phyloP scores from a whole-genome alignment of 1,140 invertebrate genomes.

The Dendroctonus valens region DNA sequence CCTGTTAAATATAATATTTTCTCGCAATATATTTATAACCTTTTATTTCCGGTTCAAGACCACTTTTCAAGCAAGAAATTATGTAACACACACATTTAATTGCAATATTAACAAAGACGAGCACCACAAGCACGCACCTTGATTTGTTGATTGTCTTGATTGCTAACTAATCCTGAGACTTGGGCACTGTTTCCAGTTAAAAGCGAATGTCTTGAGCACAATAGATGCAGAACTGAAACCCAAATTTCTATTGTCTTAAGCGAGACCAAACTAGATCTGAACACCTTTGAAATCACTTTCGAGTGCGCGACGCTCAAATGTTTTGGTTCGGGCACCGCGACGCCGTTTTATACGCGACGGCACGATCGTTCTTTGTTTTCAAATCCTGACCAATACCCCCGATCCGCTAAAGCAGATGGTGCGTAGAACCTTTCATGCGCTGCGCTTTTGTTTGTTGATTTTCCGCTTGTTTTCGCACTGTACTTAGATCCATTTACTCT shows the following conservation, averaged over 20 bases:
- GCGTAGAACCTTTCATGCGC: constrained; percentile 26
- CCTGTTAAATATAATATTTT: too few species aligned
- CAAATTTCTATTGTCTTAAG: constrained; percentile 24
- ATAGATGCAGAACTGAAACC: constrained; percentile 27
- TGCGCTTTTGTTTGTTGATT: constrained; percentile 30
- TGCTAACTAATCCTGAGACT: constrained; percentile 1
- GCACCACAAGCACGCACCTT: constrained; percentile 4
- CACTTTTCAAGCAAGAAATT: background rate
- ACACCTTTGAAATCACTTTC: constrained; percentile 44
- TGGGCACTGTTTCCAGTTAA: constrained; percentile 1
- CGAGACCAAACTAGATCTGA: constrained; percentile 11
- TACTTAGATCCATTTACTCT: too few species aligned
- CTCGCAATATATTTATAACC: too few species aligned
- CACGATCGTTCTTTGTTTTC: constrained; percentile 36
- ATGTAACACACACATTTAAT: background rate
- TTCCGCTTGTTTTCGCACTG: background rate
- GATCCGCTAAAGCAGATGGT: constrained; percentile 35
- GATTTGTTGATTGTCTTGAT: background rate
- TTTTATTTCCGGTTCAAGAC: background rate
- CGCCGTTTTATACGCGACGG: constrained; percentile 40
- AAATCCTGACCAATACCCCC: constrained; percentile 10
- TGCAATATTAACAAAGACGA: background rate
- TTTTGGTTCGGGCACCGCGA: constrained; percentile 35
- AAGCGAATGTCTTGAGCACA: background rate
- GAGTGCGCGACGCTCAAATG: constrained; percentile 40